Evolutionary conservation across 2,797 vertebrate genomes (phyloP).

Genomic region (Enteromius afrohamiltoni): DNA sequence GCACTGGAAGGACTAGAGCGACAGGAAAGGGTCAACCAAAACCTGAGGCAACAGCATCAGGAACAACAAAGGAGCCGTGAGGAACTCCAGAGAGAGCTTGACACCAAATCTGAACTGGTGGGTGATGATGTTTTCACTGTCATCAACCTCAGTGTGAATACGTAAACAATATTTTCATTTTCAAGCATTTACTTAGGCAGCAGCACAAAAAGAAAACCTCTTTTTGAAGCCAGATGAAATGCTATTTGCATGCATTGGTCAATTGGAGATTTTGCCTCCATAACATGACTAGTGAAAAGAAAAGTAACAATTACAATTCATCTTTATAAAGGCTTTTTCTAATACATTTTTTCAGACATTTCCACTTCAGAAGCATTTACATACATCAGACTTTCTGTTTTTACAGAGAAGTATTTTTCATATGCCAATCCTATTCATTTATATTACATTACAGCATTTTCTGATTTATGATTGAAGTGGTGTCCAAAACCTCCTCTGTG

Average conservation of each 20-base stretch:
- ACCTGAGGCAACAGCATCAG: conserved; percentile 72
- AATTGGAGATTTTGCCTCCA: neutral
- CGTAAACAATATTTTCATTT: neutral
- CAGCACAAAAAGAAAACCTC: neutral
- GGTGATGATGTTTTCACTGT: conserved; percentile 50
- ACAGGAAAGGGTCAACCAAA: conserved; percentile 77
- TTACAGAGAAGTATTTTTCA: too few species aligned
- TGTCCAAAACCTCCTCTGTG: neutral
- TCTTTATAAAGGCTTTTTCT: neutral
- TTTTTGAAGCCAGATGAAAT: neutral
- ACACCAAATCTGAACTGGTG: conserved; percentile 84
- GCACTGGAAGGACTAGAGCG: conserved; percentile 75
- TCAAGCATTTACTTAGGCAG: neutral
- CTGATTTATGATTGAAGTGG: neutral
- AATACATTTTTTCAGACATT: neutral
- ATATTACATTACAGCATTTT: neutral
- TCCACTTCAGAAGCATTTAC: too few species aligned
- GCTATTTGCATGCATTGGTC: neutral
- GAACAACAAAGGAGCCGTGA: conserved; percentile 73
- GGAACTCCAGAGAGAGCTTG: conserved; percentile 78
- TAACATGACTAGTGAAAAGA: neutral
- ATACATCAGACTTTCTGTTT: too few species aligned
- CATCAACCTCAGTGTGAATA: neutral
- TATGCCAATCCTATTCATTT: too few species aligned
- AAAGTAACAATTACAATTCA: neutral